A percentile compares a stretch with the other conserved stretches of the same genome.
These are phyloP conservation scores for Ylistrum balloti DNA, from an alignment of 1,140 invertebrate species.

Conservation along the genomic window DNA sequence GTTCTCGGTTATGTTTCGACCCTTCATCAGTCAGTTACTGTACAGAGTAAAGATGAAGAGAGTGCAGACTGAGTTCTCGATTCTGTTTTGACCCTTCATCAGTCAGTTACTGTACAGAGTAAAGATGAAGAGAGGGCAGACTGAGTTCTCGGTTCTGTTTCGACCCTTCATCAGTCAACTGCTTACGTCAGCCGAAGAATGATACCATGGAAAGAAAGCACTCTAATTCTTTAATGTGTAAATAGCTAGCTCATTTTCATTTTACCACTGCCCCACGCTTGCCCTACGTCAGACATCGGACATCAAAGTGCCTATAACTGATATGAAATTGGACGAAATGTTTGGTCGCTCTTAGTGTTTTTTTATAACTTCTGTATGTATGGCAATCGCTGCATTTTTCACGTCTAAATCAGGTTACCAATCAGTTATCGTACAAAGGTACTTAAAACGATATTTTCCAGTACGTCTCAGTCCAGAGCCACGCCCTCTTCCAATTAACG, in stretches of 20 bases:
- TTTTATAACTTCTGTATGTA: neutral
- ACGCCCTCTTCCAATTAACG: conserved; percentile 22
- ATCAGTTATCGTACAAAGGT: neutral
- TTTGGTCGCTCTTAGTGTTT: neutral
- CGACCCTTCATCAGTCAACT: too few relatives aligned
- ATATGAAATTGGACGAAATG: conserved; percentile 2
- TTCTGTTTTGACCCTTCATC: too few relatives aligned
- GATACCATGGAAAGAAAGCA: too few relatives aligned
- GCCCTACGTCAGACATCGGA: neutral
- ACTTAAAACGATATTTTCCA: conserved; percentile 27
- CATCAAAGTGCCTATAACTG: neutral
- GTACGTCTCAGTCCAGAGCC: neutral
- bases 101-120: too few relatives aligned
- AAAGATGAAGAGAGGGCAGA: too few relatives aligned
- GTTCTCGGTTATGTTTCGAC: too few relatives aligned
- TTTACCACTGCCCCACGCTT: neutral
- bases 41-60: too few relatives aligned
- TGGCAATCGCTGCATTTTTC: neutral
- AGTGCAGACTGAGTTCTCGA: too few relatives aligned
- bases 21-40: too few relatives aligned
- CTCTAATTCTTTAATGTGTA: too few relatives aligned
- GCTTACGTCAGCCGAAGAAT: too few relatives aligned
- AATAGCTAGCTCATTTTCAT: neutral
- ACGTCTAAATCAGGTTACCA: conserved; percentile 32
- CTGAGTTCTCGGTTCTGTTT: too few relatives aligned